phyloP scores from a whole-genome alignment of 1,140 invertebrate species.

The Scaptomyza hsui region DNA sequence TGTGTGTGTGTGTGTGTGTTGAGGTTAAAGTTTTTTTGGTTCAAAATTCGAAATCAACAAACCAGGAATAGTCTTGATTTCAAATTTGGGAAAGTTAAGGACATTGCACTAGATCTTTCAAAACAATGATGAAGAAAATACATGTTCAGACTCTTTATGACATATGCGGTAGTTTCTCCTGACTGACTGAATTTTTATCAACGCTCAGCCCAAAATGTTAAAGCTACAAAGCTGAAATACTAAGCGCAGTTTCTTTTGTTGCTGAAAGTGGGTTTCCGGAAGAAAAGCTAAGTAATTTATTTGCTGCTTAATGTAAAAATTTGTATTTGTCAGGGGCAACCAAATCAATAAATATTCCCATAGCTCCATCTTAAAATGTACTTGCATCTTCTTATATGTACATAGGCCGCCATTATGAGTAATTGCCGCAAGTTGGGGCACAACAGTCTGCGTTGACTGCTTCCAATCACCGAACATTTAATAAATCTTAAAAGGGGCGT shows the following conservation, averaged over 20 bases:
- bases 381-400: not conserved
- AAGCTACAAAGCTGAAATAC: too few relatives aligned
- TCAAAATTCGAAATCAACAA: not conserved
- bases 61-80: not conserved
- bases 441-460: conserved; percentile 21
- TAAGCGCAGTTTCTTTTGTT: too few relatives aligned
- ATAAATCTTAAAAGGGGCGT: conserved; percentile 61
- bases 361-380: not conserved
- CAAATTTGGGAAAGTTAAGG: not conserved
- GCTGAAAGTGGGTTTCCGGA: too few relatives aligned
- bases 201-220: too few relatives aligned
- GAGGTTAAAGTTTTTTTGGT: not conserved
- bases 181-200: too few relatives aligned
- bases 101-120: too few relatives aligned
- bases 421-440: conserved; percentile 25
- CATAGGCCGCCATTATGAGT: conserved; percentile 37
- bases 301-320: too few relatives aligned
- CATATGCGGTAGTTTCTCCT: too few relatives aligned
- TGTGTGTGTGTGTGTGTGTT: not conserved
- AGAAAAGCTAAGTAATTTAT: too few relatives aligned
- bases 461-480: conserved; percentile 59
- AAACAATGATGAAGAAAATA: too few relatives aligned
- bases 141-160: too few relatives aligned
- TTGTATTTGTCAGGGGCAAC: not conserved
- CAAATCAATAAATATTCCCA: not conserved